Evolutionary conservation across 2,113 vertebrate species (phyloP).

Genomic region (Saguinus imperator): DNA sequence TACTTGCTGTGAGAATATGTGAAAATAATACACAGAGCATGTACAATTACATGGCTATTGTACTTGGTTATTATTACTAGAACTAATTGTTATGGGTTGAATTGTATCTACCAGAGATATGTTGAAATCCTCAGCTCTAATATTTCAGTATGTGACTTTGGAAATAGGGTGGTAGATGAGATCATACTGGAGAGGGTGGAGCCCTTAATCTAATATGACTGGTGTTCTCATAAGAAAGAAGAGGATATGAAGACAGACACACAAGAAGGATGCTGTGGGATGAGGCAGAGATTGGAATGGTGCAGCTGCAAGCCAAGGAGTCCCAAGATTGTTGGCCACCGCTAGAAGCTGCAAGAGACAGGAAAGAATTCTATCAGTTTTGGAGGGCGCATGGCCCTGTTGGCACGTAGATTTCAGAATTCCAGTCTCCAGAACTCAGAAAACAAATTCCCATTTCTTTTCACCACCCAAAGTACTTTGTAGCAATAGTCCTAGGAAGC

Average conservation of each 20-base stretch:
- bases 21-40: not conserved
- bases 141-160: not conserved
- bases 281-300: not conserved
- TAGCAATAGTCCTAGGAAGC: not conserved
- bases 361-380: not conserved
- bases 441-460: not conserved
- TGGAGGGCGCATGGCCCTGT: accelerated
- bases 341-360: not conserved
- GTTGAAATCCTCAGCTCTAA: not conserved
- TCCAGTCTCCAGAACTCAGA: not conserved
- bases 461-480: not conserved
- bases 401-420: not conserved
- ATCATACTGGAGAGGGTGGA: not conserved
- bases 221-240: not conserved
- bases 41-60: not conserved
- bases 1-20: not conserved
- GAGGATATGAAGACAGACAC: not conserved
- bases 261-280: too few relatives aligned
- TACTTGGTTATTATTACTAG: not conserved
- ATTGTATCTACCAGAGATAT: not conserved
- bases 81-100: not conserved
- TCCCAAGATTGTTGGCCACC: not conserved
- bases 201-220: not conserved
- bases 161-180: not conserved
- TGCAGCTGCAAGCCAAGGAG: not conserved